Conservation (phyloP, 2,888 invertebrate genomes). For the Eulithis prunata region DNA sequence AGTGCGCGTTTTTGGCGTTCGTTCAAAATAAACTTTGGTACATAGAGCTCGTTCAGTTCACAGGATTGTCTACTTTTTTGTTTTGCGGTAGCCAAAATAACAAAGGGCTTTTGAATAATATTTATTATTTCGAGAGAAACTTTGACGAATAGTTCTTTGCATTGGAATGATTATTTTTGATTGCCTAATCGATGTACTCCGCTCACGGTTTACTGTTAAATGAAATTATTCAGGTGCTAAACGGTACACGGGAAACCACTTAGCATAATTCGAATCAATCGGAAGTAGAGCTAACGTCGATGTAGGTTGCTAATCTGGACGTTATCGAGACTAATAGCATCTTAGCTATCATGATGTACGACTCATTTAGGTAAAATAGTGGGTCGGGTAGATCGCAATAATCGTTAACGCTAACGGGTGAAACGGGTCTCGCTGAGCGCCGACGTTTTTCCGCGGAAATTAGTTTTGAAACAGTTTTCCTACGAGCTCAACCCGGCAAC, state of each 20-base stretch:
- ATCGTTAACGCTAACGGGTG: slow-evolving; percentile 70
- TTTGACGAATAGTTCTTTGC: no score
- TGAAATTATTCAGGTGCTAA: slow-evolving; percentile 29
- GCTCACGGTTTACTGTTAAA: slow-evolving; percentile 12
- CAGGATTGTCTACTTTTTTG: slow-evolving; percentile 31
- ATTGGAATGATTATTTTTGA: neutral
- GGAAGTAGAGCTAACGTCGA: slow-evolving; percentile 19
- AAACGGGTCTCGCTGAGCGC: slow-evolving; percentile 61
- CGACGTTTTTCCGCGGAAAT: slow-evolving; percentile 57
- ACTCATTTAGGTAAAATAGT: slow-evolving; percentile 68
- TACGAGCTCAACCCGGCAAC: slow-evolving; percentile 28
- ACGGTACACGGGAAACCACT: slow-evolving; percentile 31
- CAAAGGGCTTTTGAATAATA: slow-evolving; percentile 15
- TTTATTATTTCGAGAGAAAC: neutral
- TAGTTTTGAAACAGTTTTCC: slow-evolving; percentile 56
- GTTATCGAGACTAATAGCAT: slow-evolving; percentile 41
- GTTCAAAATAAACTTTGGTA: slow-evolving; percentile 39
- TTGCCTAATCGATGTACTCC: neutral
- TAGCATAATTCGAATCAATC: slow-evolving; percentile 32
- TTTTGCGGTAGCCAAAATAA: slow-evolving; percentile 23
- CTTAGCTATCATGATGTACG: slow-evolving; percentile 57
- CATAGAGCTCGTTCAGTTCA: slow-evolving; percentile 24
- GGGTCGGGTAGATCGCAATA: slow-evolving; percentile 58
- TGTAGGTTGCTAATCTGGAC: slow-evolving; percentile 11
- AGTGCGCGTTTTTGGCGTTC: slow-evolving; percentile 38